phyloP scores from a whole-genome alignment of 2,113 vertebrate species.

The Hippoglossus stenolepis region DNA sequence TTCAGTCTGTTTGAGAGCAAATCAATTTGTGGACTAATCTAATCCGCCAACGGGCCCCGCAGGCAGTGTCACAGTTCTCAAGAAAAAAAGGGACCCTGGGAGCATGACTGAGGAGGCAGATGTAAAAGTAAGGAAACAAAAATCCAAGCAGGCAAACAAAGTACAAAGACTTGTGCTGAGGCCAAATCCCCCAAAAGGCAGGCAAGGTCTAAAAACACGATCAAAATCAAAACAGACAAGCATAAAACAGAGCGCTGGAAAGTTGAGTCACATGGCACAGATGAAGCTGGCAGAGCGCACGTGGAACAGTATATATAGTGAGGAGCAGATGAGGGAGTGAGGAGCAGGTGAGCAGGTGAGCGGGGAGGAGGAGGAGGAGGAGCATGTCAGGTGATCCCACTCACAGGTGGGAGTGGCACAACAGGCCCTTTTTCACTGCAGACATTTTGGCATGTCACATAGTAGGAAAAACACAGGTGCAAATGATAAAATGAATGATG shows the following conservation, averaged over 20 bases:
- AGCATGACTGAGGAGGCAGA: background rate
- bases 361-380: background rate
- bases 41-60: background rate
- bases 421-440: background rate
- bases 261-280: background rate
- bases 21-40: background rate
- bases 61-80: background rate
- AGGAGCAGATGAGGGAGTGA: background rate
- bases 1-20: background rate
- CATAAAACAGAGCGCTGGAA: background rate
- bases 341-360: background rate
- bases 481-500: background rate
- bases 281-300: background rate
- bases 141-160: slow-evolving; percentile 1
- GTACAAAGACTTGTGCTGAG: background rate
- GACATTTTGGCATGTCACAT: background rate
- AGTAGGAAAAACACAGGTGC: background rate
- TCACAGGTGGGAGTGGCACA: background rate
- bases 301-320: background rate
- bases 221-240: background rate
- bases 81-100: background rate
- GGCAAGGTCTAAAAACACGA: background rate
- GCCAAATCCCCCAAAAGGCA: background rate
- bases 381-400: background rate
- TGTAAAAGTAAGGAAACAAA: background rate